These are phyloP conservation scores for Heterochromis multidens DNA, from an alignment of 2,113 vertebrate genomes.

Conservation along the genomic window DNA sequence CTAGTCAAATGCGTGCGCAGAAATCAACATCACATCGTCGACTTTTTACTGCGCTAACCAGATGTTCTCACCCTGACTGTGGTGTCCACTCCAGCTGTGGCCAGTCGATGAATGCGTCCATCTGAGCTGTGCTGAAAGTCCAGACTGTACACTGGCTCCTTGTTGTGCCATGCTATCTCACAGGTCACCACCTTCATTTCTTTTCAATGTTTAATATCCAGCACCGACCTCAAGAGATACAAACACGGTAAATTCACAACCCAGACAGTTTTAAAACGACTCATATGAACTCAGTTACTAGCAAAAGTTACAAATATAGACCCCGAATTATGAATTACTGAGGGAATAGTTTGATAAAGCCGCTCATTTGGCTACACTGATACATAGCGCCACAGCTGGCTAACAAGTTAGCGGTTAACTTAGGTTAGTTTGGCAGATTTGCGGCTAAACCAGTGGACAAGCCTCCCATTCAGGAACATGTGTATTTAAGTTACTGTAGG, in stretches of 20 bases:
- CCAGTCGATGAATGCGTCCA: constrained; percentile 82
- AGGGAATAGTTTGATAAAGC: not conserved
- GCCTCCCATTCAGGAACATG: rapidly evolving
- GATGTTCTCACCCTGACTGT: constrained; percentile 80
- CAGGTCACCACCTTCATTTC: constrained; percentile 96
- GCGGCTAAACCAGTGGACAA: not conserved
- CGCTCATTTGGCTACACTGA: not conserved
- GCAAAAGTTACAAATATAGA: not conserved
- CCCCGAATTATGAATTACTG: not conserved
- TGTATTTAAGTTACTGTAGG: too few relatives aligned
- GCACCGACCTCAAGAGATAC: not conserved
- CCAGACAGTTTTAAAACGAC: not conserved
- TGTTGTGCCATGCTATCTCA: constrained; percentile 98
- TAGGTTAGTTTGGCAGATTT: not conserved
- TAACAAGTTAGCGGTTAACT: constrained; percentile 23
- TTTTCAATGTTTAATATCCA: not conserved
- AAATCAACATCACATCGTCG: not conserved
- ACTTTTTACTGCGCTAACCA: not conserved
- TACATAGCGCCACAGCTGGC: not conserved
- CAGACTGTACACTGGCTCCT: constrained; percentile 95
- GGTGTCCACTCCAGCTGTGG: constrained; percentile 93
- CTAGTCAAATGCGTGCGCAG: too few relatives aligned
- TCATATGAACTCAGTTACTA: not conserved
- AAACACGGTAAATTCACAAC: not conserved
- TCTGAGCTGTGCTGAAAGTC: constrained; percentile 89